Conservation (phyloP, 2,113 vertebrate genomes). For the Pimephales promelas region DNA sequence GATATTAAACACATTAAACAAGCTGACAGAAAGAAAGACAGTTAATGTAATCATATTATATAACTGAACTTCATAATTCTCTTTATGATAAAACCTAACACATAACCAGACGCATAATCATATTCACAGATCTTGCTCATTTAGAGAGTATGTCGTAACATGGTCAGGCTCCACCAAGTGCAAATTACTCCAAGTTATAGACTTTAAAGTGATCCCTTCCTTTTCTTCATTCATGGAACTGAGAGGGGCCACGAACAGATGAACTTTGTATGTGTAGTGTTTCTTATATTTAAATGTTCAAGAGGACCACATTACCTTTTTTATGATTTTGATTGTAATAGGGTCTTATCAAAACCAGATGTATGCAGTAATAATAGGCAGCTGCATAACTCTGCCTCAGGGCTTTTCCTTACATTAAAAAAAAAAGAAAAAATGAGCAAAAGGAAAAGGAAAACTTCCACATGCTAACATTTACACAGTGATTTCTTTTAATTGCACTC, state of each 20-base stretch:
- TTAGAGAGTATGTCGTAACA: conserved; percentile 33
- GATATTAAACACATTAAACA: conserved; percentile 23
- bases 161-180: conserved; percentile 45
- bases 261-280: conserved; percentile 65
- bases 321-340: conserved; percentile 85
- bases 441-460: conserved; percentile 77
- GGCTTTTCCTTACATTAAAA: conserved; percentile 76
- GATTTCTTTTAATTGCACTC: conserved; percentile 85
- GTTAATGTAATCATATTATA: background rate
- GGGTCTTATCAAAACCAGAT: conserved; percentile 81
- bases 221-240: conserved; percentile 61
- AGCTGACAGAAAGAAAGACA: background rate
- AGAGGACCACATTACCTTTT: conserved; percentile 76
- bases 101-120: conserved; percentile 2
- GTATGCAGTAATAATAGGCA: conserved; percentile 79
- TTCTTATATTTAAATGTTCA: conserved; percentile 74
- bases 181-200: conserved; percentile 44
- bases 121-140: conserved; percentile 37
- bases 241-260: conserved; percentile 60
- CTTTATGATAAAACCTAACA: background rate
- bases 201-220: conserved; percentile 40
- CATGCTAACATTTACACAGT: conserved; percentile 86
- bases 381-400: conserved; percentile 72
- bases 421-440: conserved; percentile 64
- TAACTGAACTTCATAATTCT: background rate